Evolutionary conservation across 2,113 vertebrate species (phyloP).

Genomic region (Ceyx margarethae): DNA sequence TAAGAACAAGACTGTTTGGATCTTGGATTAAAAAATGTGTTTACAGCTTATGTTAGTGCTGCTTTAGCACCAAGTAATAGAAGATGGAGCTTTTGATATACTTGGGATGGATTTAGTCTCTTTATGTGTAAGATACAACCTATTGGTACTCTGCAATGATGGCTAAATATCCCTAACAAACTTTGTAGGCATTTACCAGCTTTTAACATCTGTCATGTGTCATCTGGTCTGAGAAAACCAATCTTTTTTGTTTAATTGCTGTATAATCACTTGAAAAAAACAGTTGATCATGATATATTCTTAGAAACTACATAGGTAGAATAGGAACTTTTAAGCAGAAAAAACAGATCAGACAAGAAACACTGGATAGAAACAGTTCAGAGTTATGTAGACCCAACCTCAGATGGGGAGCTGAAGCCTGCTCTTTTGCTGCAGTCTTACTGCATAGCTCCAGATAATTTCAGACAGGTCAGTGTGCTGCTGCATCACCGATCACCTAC

Average conservation of each 20-base stretch:
- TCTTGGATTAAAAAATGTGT: not conserved
- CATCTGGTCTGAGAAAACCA: not conserved
- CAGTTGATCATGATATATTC: not conserved
- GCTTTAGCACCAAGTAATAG: not conserved
- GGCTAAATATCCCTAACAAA: not conserved
- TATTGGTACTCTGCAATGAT: not conserved
- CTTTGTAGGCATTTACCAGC: not conserved
- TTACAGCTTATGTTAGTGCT: not conserved
- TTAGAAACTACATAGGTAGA: not conserved
- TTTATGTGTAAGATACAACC: not conserved
- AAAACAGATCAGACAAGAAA: not conserved
- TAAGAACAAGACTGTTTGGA: not conserved
- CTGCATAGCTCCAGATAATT: not conserved
- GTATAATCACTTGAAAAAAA: not conserved
- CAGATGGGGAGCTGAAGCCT: not conserved
- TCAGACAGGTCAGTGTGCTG: accelerated
- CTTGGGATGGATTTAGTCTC: not conserved
- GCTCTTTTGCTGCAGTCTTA: not conserved
- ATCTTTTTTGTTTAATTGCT: not conserved
- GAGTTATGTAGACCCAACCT: not conserved
- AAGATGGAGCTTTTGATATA: not conserved
- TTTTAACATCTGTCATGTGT: not conserved
- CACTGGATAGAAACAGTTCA: not conserved
- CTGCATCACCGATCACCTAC: not conserved
- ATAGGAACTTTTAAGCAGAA: not conserved